Evolutionary conservation across 2,888 invertebrate species (phyloP).

Genomic region (Labia minor): DNA sequence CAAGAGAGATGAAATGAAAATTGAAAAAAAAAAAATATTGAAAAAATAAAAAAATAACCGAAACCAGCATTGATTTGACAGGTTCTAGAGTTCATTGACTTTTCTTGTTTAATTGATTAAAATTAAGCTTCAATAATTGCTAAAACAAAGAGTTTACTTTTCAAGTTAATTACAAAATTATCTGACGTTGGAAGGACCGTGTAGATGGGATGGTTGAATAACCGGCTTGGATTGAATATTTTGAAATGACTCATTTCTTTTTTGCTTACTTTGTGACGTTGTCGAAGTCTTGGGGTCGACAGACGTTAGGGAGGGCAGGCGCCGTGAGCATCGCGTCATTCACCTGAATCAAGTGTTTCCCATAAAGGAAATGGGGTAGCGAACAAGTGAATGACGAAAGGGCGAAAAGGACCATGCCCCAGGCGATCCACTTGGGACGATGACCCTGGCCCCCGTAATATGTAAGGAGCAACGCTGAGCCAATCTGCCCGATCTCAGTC

Average conservation of each 20-base stretch:
- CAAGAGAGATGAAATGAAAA: not conserved
- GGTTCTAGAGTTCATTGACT: too few species aligned
- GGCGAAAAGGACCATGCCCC: constrained; percentile 81
- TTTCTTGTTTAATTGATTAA: too few species aligned
- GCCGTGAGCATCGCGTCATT: constrained; percentile 37
- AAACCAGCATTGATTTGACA: too few species aligned
- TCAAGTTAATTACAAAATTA: too few species aligned
- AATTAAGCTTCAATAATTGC: too few species aligned
- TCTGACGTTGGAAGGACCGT: too few species aligned
- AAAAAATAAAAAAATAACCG: too few species aligned
- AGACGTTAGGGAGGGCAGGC: constrained; percentile 25
- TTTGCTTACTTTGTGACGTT: constrained; percentile 13
- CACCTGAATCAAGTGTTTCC: constrained; percentile 54
- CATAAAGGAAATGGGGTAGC: constrained; percentile 76
- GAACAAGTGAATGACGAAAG: constrained; percentile 77
- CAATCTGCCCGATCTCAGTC: constrained; percentile 87
- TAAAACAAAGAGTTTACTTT: too few species aligned
- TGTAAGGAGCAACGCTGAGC: constrained; percentile 74
- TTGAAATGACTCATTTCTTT: too few species aligned
- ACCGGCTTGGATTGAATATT: too few species aligned
- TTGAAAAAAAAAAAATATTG: not conserved
- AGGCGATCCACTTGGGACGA: constrained; percentile 85
- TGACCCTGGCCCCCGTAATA: constrained; percentile 87
- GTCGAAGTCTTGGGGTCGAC: constrained; percentile 22
- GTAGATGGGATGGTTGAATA: too few species aligned